Evolutionary conservation across 2,113 vertebrate genomes (phyloP).

Genomic region (Sebastes fasciatus): DNA sequence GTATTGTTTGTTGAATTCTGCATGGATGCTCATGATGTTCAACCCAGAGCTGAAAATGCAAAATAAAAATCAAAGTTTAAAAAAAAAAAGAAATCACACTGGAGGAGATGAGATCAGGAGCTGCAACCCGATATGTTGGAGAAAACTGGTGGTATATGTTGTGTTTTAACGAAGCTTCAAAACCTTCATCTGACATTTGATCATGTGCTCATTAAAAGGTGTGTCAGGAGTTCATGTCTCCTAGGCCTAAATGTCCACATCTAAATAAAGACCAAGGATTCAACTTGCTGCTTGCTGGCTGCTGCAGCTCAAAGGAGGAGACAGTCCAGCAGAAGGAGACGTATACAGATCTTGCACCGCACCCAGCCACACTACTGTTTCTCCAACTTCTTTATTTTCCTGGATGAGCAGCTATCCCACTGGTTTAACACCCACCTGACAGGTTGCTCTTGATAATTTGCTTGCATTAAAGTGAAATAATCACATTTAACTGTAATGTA

Average conservation of each 20-base stretch:
- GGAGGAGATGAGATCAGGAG: background rate
- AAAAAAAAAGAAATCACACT: background rate
- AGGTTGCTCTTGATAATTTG: background rate
- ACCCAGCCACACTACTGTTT: conserved; percentile 6
- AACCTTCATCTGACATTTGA: conserved; percentile 73
- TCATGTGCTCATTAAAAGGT: conserved; percentile 77
- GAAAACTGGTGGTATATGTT: conserved; percentile 5
- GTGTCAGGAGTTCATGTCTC: conserved; percentile 79
- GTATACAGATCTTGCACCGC: conserved; percentile 21
- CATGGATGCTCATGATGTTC: too few species aligned
- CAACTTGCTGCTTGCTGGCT: conserved; percentile 54
- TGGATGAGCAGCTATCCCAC: background rate
- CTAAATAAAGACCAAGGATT: conserved; percentile 79
- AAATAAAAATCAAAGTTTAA: too few species aligned
- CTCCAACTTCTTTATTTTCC: background rate
- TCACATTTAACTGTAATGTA: background rate
- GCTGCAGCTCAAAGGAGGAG: conserved; percentile 55
- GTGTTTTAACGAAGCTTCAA: conserved; percentile 44
- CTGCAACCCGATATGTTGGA: background rate
- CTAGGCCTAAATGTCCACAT: conserved; percentile 72
- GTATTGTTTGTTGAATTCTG: too few species aligned
- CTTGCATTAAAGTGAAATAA: background rate
- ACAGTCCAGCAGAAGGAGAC: conserved; percentile 25
- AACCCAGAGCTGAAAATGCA: too few species aligned
- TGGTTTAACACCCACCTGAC: conserved; percentile 23